A percentile compares a stretch with the other conserved stretches of the same genome.
phyloP scores from a whole-genome alignment of 2,888 invertebrate genomes.

The Lymantria dispar region DNA sequence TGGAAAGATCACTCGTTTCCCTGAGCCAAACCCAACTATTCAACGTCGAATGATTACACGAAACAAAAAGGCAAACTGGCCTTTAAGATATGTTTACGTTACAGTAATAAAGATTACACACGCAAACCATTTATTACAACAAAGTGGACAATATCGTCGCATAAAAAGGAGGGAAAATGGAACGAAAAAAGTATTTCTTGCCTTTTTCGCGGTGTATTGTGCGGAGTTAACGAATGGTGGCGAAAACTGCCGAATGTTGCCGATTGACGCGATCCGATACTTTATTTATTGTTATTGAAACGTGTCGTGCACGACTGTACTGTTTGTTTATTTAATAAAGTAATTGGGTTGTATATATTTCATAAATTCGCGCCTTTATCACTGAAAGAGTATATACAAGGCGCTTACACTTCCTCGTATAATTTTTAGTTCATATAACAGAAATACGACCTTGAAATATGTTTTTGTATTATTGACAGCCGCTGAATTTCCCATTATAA shows the following conservation, averaged over 20 bases:
- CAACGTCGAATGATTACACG: conserved; percentile 24
- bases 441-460: no score
- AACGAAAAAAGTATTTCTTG: conserved; percentile 27
- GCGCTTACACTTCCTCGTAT: no score
- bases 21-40: conserved; percentile 26
- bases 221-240: conserved; percentile 33
- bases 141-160: conserved; percentile 39
- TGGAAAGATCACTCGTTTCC: conserved; percentile 21
- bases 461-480: no score
- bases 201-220: conserved; percentile 32
- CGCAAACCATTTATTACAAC: conserved; percentile 35
- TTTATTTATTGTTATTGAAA: conserved; percentile 33
- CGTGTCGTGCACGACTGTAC: conserved; percentile 29
- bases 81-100: conserved; percentile 39
- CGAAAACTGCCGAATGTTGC: conserved; percentile 31
- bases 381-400: no score
- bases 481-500: no score
- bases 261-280: conserved; percentile 19
- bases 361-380: no score
- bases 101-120: conserved; percentile 39
- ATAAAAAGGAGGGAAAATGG: conserved; percentile 23
- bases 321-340: conserved; percentile 15
- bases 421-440: no score
- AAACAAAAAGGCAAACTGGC: conserved; percentile 31
- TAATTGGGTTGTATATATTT: no score